Evolutionary conservation across 2,888 invertebrate species (phyloP).

Genomic region (Neelides folsomi): DNA sequence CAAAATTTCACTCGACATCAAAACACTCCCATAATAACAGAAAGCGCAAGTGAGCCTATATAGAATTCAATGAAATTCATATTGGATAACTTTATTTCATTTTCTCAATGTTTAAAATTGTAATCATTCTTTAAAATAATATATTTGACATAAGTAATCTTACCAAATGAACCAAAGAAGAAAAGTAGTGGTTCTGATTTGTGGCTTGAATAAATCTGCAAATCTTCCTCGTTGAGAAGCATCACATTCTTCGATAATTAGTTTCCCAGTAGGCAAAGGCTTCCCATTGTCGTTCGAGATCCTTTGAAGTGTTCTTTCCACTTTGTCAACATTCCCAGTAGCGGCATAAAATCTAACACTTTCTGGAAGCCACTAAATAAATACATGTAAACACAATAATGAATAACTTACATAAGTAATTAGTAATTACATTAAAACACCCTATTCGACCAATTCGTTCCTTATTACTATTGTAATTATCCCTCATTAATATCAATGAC

Average conservation of each 20-base stretch:
- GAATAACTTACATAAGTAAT: background rate
- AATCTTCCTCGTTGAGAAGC: conserved; percentile 47
- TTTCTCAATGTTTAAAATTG: too few species aligned
- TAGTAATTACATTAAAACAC: too few species aligned
- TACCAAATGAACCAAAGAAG: conserved; percentile 87
- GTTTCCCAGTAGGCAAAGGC: conserved; percentile 69
- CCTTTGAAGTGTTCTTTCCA: conserved; percentile 65
- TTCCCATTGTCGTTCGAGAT: conserved; percentile 76
- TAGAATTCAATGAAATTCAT: conserved; percentile 28
- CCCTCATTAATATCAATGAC: too few species aligned
- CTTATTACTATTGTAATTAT: too few species aligned
- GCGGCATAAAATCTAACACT: conserved; percentile 77
- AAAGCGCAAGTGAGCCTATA: conserved; percentile 78
- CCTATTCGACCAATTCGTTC: too few species aligned
- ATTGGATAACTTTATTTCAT: too few species aligned
- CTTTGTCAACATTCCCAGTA: conserved; percentile 70
- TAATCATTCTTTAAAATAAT: too few species aligned
- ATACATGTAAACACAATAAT: background rate
- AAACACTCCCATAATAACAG: conserved; percentile 81
- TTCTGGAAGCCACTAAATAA: conserved; percentile 68
- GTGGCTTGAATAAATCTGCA: conserved; percentile 55
- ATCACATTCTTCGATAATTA: conserved; percentile 55
- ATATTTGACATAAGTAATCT: too few species aligned
- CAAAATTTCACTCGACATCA: conserved; percentile 69
- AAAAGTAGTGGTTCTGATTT: conserved; percentile 64